Percentiles rank a stretch among this genome's conserved stretches.
Conservation (phyloP, 1,140 invertebrate species). For the Ostrea denselamellosa region DNA sequence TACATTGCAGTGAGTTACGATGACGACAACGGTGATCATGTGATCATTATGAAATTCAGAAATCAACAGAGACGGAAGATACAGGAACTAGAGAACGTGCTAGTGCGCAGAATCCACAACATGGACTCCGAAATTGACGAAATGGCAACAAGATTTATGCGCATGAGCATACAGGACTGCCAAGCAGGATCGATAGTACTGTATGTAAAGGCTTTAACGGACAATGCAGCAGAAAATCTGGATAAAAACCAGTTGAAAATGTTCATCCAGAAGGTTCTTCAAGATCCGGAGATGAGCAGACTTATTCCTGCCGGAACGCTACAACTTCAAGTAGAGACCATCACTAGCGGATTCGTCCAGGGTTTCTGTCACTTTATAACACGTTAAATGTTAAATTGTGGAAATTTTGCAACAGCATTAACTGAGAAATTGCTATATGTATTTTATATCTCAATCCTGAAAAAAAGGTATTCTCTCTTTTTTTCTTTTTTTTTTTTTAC, state of each 20-base stretch:
- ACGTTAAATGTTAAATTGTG: too few species aligned
- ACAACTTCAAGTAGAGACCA: neutral
- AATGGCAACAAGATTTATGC: neutral
- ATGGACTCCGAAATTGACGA: neutral
- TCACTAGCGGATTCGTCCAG: neutral
- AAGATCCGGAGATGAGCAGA: neutral
- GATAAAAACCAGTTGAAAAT: neutral
- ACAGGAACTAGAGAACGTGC: neutral
- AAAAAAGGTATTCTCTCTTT: too few species aligned
- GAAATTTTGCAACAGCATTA: too few species aligned
- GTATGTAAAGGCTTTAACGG: neutral
- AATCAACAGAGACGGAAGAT: neutral
- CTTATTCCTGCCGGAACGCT: neutral
- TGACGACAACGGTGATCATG: neutral
- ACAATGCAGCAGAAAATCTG: neutral
- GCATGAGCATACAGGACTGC: conserved; percentile 12
- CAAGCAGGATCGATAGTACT: conserved; percentile 5
- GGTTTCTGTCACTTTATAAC: neutral
- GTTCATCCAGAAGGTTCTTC: neutral
- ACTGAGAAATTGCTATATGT: too few species aligned
- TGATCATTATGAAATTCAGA: conserved; percentile 12
- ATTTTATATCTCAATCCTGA: too few species aligned
- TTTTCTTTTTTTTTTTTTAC: too few species aligned
- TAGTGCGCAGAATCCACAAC: conserved; percentile 16
- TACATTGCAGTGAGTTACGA: neutral